Base-by-base conservation (phyloP, 2,888 invertebrate genomes). In the Drosophila formosana region DNA sequence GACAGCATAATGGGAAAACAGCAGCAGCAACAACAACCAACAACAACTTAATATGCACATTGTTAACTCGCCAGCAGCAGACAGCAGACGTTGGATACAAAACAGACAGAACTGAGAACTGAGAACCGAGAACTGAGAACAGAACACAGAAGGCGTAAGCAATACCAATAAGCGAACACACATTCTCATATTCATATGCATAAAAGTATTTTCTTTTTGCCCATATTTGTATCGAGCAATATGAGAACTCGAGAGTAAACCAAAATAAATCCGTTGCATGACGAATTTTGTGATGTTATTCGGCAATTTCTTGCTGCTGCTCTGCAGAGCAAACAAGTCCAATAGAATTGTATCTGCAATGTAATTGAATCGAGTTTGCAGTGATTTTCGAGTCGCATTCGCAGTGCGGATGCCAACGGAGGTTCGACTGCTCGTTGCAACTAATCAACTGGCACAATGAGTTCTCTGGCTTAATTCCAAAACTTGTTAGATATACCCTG, bases 231-330 rank as follows among this genome's bases (percentile, higher is more conserved):
- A 18, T 13, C 26, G 18, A 37, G 39, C 52, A 56, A 66, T 55
- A 58, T 67, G 78, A 23, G 52, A 76, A 65, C 53, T n/a, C n/a
- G 23, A 37, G n/a, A 23, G 46, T 37, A 43, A 57, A 50, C 34
- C 66, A 79, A 82, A 66, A 66, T 64, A 72, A 66, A 82, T 72
- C 75, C 72, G 51, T 66, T 67, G 85, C 82, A 69, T 88, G 85
- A 66, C 57, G 82, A 72, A 75, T 81, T 66, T 56, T 30, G 13
- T 9, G 51, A 64, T 60, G 49, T 63, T 72, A 30, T 55, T 57
- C 26, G 34, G n/a, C 32, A 45, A 46, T 56, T 46, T 34, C 2
- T 34, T 25, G 13, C 25, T 32, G 13, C 32, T 46, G 8, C 39
- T 55, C 34, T 34, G 34, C 9, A 2, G n/a, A 9, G 30, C 8